phyloP scores from a whole-genome alignment of 2,797 vertebrate species.

The Phataginus tetradactyla region DNA sequence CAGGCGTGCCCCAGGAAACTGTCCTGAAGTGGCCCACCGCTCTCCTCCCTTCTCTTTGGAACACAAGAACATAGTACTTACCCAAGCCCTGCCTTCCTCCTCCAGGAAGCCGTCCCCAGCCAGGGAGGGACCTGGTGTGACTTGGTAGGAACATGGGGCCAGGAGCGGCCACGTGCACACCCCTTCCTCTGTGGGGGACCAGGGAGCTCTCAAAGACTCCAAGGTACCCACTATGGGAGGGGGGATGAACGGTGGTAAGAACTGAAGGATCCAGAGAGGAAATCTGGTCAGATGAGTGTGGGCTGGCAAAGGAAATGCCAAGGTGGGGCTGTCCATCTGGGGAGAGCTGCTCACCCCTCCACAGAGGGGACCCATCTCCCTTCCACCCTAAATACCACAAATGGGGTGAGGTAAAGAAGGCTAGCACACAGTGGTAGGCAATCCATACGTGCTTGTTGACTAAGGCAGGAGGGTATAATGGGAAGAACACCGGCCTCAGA shows the following conservation, averaged over 20 bases:
- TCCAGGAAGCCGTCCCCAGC: neutral
- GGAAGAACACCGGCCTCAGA: neutral
- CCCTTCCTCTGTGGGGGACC: neutral
- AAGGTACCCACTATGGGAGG: neutral
- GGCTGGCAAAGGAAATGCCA: neutral
- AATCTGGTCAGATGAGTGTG: neutral
- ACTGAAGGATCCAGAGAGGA: neutral
- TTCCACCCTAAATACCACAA: no score
- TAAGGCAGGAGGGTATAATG: neutral
- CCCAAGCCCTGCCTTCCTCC: neutral
- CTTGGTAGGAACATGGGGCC: neutral
- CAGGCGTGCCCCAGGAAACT: neutral
- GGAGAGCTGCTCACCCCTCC: neutral
- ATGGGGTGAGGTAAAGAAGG: neutral
- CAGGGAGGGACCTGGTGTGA: neutral
- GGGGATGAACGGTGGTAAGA: neutral
- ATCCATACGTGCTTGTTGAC: neutral
- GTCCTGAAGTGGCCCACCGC: neutral
- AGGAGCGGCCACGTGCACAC: neutral
- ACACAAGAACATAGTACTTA: neutral
- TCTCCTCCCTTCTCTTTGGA: neutral
- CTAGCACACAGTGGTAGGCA: accelerated
- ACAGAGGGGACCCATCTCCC: neutral
- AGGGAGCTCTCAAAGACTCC: neutral
- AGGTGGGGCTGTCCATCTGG: no score